Base-by-base conservation (phyloP, 2,888 invertebrate species). In the Cremastinae sp. region DNA sequence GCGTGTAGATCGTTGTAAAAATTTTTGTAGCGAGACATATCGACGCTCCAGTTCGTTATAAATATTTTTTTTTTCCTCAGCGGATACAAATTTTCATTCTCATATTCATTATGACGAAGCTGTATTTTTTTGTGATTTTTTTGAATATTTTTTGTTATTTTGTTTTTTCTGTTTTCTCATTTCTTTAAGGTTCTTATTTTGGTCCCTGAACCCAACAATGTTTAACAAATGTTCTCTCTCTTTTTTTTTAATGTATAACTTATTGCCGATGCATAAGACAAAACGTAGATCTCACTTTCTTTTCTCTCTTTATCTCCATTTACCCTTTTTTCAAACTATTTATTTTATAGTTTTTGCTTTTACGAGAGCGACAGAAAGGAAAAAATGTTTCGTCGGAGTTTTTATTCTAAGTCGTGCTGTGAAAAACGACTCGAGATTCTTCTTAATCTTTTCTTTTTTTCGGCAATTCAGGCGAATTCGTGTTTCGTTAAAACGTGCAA, bases 201-300 rank as follows among this genome's bases (percentile, higher is more conserved):
- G 86, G 83, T 84, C 84, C 87, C 86, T 86, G 86, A 86, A 86
- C 85, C 85, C 74, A 81, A 80, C 68, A 59, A 59, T 68, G 39
- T 76, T 49, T 69, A 53, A 64, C 37, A 64, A 69, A 59, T 65
- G 59, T 65, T 58, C 5, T 28, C 28, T 28, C 28, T 5, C n/a
- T 28, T 28, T 5, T 28, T 28, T 28, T 28, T 53, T 28, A 7
- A 12, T 16, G 55, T 69, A 64, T 41, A 51, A 47, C 53, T 66
- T 62, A 66, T 62, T 41, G 62, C 56, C 64, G 55, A 61, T 20
- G 75, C 71, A 49, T 41, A 66, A n/a, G 43, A 43, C 49, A 28
- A 71, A 72, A 61, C 49, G 47, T 43, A 47, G 43, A 53, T 35
- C 41, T 37, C 35, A 49, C 28, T 59, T 28, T 20, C 75, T 76